A percentile compares a stretch with the other conserved stretches of the same genome.
Evolutionary conservation across 2,113 vertebrate genomes (phyloP).

Genomic region (Diadophis punctatus): DNA sequence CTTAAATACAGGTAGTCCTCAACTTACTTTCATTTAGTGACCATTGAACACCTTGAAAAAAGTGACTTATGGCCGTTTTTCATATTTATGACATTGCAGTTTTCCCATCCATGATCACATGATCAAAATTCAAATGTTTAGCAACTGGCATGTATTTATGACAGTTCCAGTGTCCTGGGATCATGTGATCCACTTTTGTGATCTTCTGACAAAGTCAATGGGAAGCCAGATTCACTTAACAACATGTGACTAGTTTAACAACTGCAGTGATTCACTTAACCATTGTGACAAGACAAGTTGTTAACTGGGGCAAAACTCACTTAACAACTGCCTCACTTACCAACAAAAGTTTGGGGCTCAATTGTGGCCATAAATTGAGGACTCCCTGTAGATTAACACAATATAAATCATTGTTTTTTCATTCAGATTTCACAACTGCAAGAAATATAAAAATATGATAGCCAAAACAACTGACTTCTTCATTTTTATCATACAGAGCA

Average conservation of each 20-base stretch:
- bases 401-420: neutral
- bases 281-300: neutral
- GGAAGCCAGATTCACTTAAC: neutral
- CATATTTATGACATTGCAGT: neutral
- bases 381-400: neutral
- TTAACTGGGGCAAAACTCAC: neutral
- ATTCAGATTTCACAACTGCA: neutral
- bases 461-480: neutral
- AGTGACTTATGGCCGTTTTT: neutral
- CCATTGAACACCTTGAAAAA: neutral
- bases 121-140: neutral
- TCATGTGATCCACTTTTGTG: neutral
- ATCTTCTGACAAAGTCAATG: neutral
- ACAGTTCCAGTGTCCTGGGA: neutral
- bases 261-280: neutral
- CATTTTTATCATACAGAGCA: neutral
- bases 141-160: neutral
- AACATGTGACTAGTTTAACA: neutral
- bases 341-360: neutral
- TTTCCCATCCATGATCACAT: neutral
- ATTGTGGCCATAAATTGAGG: neutral
- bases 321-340: neutral
- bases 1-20: neutral
- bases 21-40: neutral
- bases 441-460: neutral